A percentile compares a stretch with the other conserved stretches of the same genome.
These are phyloP conservation scores for Lophius americanus DNA, from an alignment of 2,797 vertebrate species.

Conservation along the genomic window DNA sequence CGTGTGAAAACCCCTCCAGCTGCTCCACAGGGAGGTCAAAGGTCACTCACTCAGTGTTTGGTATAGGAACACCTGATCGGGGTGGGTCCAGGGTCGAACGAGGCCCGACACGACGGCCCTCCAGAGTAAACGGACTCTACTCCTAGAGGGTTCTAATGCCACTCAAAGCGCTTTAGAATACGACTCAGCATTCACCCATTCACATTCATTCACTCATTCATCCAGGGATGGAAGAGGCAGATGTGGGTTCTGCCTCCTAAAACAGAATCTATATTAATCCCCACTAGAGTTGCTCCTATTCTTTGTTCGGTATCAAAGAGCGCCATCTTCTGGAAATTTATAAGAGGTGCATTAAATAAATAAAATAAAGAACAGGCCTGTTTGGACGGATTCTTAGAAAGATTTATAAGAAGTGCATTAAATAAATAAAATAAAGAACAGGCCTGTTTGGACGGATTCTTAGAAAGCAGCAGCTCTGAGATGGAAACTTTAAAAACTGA, in stretches of 20 bases:
- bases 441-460: too few relatives aligned
- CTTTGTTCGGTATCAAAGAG: constrained; percentile 21
- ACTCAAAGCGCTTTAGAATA: background rate
- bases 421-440: background rate
- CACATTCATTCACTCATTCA: too few relatives aligned
- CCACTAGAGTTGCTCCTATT: too few relatives aligned
- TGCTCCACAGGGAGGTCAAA: constrained; percentile 30
- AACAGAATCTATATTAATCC: background rate
- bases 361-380: background rate
- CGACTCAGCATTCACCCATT: too few relatives aligned
- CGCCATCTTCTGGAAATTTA: constrained; percentile 26
- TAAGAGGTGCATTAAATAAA: constrained; percentile 6
- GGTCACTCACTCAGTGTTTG: constrained; percentile 30
- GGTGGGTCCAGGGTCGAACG: background rate
- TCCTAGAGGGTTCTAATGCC: too few relatives aligned
- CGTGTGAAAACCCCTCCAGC: constrained; percentile 20
- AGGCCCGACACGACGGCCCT: too few relatives aligned
- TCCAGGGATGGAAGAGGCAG: too few relatives aligned
- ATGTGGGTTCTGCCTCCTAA: background rate
- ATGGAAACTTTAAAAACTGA: background rate
- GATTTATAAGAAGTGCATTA: constrained; percentile 9
- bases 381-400: too few relatives aligned
- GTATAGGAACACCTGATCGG: constrained; percentile 34
- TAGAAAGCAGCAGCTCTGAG: background rate
- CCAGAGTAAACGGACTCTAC: too few relatives aligned